Conservation (phyloP, 2,113 vertebrate genomes). For the Oryctolagus cuniculus region mOryCun1.1 NC_091438.1:41882001-41882500, state of each 20-base stretch:
- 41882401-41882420: not conserved
- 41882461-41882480: not conserved
- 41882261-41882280: not conserved
- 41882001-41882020: not conserved
- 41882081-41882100: fast-evolving
- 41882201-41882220: not conserved
- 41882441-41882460: not conserved
- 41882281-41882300: not conserved
- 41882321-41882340: not conserved
- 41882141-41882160: not conserved
- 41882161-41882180: not conserved
- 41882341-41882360: not conserved
- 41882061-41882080: too few species aligned
- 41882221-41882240: not conserved
- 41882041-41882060: not conserved
- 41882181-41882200: not conserved
- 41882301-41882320: not conserved
- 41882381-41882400: not conserved
- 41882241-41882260: not conserved
- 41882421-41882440: not conserved
- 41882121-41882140: too few species aligned
- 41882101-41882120: not conserved
- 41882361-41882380: fast-evolving
- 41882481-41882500: not conserved
- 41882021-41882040: not conserved